Percentiles rank a stretch among this genome's conserved stretches.
These are phyloP conservation scores for Drosophila silvestris DNA, from an alignment of 2,888 invertebrate genomes.

Conservation along the genomic window DNA sequence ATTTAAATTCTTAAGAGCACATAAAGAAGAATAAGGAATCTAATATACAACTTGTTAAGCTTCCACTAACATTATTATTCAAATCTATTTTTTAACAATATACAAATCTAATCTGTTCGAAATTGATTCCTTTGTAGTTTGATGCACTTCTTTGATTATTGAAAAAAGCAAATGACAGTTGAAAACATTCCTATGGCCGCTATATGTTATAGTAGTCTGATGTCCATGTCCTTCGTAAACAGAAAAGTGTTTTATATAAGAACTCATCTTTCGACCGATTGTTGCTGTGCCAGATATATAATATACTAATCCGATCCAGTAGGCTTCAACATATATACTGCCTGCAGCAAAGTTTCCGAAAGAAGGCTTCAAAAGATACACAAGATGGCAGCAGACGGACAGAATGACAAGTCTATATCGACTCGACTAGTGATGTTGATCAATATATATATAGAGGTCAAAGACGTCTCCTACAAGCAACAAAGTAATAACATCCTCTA, in stretches of 20 bases:
- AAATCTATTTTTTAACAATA: neutral
- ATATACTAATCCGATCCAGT: no score
- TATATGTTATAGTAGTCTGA: no score
- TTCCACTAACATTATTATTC: neutral
- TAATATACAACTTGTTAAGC: neutral
- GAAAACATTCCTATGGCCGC: no score
- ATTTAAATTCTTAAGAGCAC: neutral
- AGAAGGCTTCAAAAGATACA: neutral
- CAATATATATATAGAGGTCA: neutral
- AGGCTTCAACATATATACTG: no score
- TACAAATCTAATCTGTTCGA: neutral
- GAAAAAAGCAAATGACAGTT: neutral
- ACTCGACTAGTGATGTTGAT: neutral
- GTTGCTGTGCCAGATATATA: neutral
- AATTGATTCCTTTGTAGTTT: no score
- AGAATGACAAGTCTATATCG: neutral
- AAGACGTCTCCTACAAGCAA: neutral
- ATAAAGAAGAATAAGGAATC: neutral
- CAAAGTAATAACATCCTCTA: neutral
- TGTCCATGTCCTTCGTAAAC: no score
- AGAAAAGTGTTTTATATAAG: no score
- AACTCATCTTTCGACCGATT: neutral
- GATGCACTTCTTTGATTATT: neutral
- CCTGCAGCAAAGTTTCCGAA: no score
- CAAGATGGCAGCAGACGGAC: rapidly evolving